Evolutionary conservation across 64 coral and sea anemone genomes (phyloP).

Genomic region (Platygyra sinensis): DNA sequence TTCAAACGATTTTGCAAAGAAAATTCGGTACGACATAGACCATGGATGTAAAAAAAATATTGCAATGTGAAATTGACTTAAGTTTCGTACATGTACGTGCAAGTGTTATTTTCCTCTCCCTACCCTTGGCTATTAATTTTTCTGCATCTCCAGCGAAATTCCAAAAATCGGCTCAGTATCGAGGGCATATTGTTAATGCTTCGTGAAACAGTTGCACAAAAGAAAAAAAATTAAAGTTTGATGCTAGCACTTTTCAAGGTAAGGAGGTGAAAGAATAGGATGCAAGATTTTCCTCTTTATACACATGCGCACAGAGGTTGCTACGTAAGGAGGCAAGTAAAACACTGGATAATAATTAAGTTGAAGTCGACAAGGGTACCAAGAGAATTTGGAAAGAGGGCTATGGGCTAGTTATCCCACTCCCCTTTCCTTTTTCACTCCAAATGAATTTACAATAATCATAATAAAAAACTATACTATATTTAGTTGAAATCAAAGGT

Average conservation of each 20-base stretch:
- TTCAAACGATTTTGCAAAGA: too few relatives aligned
- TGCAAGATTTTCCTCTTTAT: not conserved
- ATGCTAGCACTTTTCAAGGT: constrained; percentile 15
- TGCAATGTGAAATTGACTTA: too few relatives aligned
- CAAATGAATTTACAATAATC: not conserved
- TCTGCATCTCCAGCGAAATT: constrained; percentile 54
- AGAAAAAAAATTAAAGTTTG: constrained; percentile 10
- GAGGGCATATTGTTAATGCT: constrained; percentile 37
- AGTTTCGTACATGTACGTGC: too few relatives aligned
- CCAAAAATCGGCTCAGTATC: constrained; percentile 47
- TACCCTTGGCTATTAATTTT: too few relatives aligned
- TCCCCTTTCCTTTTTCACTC: constrained; percentile 10
- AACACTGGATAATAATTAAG: constrained; percentile 15
- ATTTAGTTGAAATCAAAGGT: not conserved
- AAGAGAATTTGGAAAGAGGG: constrained; percentile 16
- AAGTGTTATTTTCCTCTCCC: too few relatives aligned
- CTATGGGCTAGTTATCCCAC: constrained; percentile 8
- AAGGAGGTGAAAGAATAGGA: constrained; percentile 16
- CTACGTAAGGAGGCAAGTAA: constrained; percentile 25
- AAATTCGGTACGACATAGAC: too few relatives aligned
- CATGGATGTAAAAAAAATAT: too few relatives aligned
- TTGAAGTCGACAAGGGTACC: constrained; percentile 18
- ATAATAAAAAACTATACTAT: not conserved
- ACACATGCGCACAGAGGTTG: constrained; percentile 1
- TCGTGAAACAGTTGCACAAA: constrained; percentile 22